Evolutionary conservation across 2,797 vertebrate genomes (phyloP).

Genomic region (Onychomys torridus): DNA sequence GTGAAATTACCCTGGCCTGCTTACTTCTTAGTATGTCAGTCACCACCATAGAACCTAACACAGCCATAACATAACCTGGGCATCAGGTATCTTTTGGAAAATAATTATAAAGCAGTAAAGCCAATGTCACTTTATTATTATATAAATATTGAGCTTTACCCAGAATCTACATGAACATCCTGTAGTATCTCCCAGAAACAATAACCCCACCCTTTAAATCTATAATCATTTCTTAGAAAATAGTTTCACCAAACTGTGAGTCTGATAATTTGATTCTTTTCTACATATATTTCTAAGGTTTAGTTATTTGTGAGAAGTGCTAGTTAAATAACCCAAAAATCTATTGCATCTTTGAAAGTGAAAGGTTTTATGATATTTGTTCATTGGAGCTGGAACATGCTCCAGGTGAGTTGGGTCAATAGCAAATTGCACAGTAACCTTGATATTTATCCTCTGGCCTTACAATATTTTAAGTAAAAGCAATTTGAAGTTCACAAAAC

Average conservation of each 20-base stretch:
- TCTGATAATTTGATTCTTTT: not conserved
- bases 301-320: not conserved
- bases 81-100: not conserved
- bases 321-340: not conserved
- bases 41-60: not conserved
- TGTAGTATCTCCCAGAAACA: not conserved
- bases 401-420: not conserved
- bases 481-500: not conserved
- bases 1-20: not conserved
- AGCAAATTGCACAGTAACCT: not conserved
- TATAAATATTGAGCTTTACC: not conserved
- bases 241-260: not conserved
- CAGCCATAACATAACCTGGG: not conserved
- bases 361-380: not conserved
- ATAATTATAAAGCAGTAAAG: not conserved
- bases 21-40: not conserved
- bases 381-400: not conserved
- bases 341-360: not conserved
- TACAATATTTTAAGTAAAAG: not conserved
- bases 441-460: not conserved
- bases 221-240: conserved; percentile 7
- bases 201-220: not conserved
- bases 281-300: not conserved
- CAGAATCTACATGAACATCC: not conserved
- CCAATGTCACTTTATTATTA: not conserved